These are phyloP conservation scores for Mesembrinibis cayennensis DNA, from an alignment of 2,113 vertebrate genomes.

Conservation along the genomic window DNA sequence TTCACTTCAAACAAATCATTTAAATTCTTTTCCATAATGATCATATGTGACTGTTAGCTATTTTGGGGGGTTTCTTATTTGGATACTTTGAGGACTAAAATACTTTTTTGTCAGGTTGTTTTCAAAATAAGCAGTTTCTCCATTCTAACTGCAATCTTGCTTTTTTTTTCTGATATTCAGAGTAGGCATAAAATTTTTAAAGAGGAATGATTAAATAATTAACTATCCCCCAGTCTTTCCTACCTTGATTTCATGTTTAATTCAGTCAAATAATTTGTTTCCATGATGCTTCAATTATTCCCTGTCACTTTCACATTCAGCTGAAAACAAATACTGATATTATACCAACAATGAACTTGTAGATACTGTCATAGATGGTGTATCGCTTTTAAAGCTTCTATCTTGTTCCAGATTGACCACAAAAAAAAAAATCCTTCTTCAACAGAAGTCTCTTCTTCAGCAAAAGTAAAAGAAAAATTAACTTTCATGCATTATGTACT, in stretches of 20 bases:
- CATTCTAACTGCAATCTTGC: constrained; percentile 59
- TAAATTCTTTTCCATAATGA: constrained; percentile 84
- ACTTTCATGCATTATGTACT: neutral
- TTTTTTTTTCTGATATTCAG: neutral
- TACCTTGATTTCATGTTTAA: neutral
- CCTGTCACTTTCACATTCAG: neutral
- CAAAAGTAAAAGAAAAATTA: neutral
- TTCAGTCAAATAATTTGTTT: constrained; percentile 16
- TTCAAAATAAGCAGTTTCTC: constrained; percentile 81
- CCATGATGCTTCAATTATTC: neutral
- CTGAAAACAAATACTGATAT: neutral
- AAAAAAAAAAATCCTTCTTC: neutral
- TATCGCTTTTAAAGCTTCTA: neutral
- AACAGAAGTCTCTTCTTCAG: neutral
- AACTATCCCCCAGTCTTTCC: neutral
- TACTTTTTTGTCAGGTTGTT: constrained; percentile 70
- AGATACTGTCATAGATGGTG: neutral
- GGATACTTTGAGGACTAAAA: constrained; percentile 70
- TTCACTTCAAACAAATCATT: neutral
- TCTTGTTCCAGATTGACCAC: neutral
- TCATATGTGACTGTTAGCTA: constrained; percentile 82
- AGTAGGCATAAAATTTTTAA: neutral
- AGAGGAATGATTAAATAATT: neutral
- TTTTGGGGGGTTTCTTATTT: constrained; percentile 69
- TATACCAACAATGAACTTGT: neutral